Evolutionary conservation across 1,140 invertebrate species (phyloP).

Genomic region (Scaptomyza pallida): DNA sequence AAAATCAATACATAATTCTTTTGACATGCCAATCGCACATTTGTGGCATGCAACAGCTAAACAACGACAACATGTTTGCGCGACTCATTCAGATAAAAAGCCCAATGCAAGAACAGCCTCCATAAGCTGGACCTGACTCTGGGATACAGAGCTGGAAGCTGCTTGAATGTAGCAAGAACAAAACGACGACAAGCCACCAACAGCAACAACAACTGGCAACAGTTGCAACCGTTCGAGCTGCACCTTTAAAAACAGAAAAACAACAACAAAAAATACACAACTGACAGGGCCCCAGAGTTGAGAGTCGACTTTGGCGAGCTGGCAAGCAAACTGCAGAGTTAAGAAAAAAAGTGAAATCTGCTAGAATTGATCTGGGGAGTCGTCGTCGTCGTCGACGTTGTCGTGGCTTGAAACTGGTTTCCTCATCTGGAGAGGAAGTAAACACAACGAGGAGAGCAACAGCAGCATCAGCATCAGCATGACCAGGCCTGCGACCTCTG

Average conservation of each 20-base stretch:
- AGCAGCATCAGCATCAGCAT: too few species aligned
- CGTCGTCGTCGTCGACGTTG: constrained; percentile 40
- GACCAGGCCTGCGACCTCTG: constrained; percentile 40
- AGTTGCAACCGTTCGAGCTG: constrained; percentile 75
- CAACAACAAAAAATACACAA: constrained; percentile 39
- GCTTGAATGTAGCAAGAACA: constrained; percentile 71
- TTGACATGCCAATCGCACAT: constrained; percentile 82
- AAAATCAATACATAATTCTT: constrained; percentile 83
- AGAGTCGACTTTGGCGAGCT: constrained; percentile 39
- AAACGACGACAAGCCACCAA: constrained; percentile 63
- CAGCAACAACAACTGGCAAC: constrained; percentile 61
- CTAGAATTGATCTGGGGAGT: constrained; percentile 83
- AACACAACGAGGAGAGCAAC: constrained; percentile 20
- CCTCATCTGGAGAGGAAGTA: constrained; percentile 68
- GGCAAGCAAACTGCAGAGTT: constrained; percentile 15
- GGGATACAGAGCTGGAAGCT: constrained; percentile 28
- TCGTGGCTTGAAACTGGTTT: constrained; percentile 68
- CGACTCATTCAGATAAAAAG: constrained; percentile 80
- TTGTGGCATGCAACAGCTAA: constrained; percentile 74
- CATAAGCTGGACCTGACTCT: constrained; percentile 16
- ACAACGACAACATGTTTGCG: constrained; percentile 63
- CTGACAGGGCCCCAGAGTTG: constrained; percentile 54
- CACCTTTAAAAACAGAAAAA: constrained; percentile 66
- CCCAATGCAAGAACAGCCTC: constrained; percentile 48
- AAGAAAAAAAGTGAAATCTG: constrained; percentile 80